Conservation (phyloP, 2,888 invertebrate species). For the Stenurella melanura region DNA sequence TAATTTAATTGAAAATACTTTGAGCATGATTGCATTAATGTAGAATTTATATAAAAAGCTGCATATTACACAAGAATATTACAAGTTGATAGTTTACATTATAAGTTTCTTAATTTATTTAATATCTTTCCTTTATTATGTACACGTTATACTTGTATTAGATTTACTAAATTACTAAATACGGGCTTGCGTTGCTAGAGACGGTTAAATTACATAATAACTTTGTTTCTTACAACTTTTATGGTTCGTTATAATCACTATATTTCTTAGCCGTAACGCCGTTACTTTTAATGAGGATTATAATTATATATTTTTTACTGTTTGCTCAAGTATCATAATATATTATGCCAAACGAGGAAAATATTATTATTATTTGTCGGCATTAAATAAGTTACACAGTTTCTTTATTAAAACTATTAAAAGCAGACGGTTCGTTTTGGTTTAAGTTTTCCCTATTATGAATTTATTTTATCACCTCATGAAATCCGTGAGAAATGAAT, state of each 20-base stretch:
- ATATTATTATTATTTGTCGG: not conserved
- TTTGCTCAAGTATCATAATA: conserved; percentile 3
- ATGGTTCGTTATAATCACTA: conserved; percentile 28
- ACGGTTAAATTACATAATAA: conserved; percentile 27
- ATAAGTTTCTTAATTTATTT: too few relatives aligned
- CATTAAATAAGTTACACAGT: too few relatives aligned
- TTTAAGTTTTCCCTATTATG: too few relatives aligned
- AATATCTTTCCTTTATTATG: not conserved
- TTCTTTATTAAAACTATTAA: too few relatives aligned
- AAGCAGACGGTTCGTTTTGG: too few relatives aligned
- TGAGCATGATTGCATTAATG: too few relatives aligned
- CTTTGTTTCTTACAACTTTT: conserved; percentile 25
- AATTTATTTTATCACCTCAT: too few relatives aligned
- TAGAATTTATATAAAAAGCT: too few relatives aligned
- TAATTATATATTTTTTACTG: conserved; percentile 5
- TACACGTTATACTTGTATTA: conserved; percentile 12
- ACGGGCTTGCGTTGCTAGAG: conserved; percentile 22
- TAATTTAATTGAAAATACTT: too few relatives aligned
- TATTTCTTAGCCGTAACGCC: conserved; percentile 15
- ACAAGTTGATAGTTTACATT: too few relatives aligned
- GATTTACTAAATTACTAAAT: conserved; percentile 28
- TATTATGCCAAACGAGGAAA: not conserved
- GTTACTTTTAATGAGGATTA: conserved; percentile 22
- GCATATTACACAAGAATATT: too few relatives aligned
- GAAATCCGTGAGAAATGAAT: too few relatives aligned